Evolutionary conservation across 1,140 invertebrate species (phyloP).

Genomic region (Adelges cooleyi): DNA sequence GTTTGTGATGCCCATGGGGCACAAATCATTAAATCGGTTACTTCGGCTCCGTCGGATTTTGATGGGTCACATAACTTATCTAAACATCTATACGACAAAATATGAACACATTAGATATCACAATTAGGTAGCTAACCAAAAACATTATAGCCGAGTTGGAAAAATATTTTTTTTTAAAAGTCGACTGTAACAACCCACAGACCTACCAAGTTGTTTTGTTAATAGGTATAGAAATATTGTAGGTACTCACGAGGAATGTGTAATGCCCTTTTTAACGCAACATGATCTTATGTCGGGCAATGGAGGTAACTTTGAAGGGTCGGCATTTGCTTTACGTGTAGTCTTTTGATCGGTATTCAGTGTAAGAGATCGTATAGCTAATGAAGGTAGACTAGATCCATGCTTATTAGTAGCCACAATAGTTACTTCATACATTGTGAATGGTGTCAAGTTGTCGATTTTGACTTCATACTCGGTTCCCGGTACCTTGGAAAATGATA

Average conservation of each 20-base stretch:
- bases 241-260: conserved; percentile 47
- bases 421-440: conserved; percentile 70
- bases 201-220: too few relatives aligned
- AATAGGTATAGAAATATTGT: too few relatives aligned
- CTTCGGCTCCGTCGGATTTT: conserved; percentile 46
- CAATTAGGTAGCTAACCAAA: too few relatives aligned
- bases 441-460: conserved; percentile 49
- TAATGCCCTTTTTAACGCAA: conserved; percentile 57
- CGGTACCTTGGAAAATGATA: too few relatives aligned
- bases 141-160: too few relatives aligned
- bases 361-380: conserved; percentile 54
- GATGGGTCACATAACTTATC: conserved; percentile 66
- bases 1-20: conserved; percentile 68
- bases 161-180: too few relatives aligned
- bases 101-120: too few relatives aligned
- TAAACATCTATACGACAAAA: conserved; percentile 50
- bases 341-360: conserved; percentile 48
- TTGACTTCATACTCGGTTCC: conserved; percentile 44
- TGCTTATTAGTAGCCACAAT: conserved; percentile 58
- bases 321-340: conserved; percentile 39
- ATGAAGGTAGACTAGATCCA: conserved; percentile 60
- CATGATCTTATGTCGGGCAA: conserved; percentile 61
- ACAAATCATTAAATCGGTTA: conserved; percentile 71
- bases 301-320: conserved; percentile 43
- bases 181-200: too few relatives aligned